Evolutionary conservation across 2,113 vertebrate genomes (phyloP).

Genomic region (Bos taurus): DNA sequence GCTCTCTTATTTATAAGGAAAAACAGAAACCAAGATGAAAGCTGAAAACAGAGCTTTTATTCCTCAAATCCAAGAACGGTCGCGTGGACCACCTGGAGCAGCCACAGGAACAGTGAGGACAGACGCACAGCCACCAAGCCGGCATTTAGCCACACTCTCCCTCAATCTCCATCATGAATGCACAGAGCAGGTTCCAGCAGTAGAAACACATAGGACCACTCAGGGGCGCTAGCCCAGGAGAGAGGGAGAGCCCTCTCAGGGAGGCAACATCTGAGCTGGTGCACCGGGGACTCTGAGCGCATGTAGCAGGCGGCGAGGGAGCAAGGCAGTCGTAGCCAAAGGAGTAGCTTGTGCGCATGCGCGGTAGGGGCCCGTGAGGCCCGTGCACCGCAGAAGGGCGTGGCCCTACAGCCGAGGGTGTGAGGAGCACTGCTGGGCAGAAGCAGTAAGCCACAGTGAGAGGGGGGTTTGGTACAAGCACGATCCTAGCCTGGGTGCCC

Average conservation of each 20-base stretch:
- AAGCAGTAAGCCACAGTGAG: not conserved
- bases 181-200: not conserved
- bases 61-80: not conserved
- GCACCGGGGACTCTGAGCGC: accelerated
- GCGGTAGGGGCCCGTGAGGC: not conserved
- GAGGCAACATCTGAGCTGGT: not conserved
- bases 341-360: not conserved
- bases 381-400: accelerated
- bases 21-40: not conserved
- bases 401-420: not conserved
- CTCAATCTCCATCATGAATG: accelerated
- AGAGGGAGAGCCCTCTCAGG: not conserved
- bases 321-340: not conserved
- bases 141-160: no score
- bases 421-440: accelerated
- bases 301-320: accelerated
- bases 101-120: not conserved
- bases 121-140: not conserved
- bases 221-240: not conserved
- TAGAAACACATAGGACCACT: not conserved
- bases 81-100: not conserved
- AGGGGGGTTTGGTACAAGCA: no score
- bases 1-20: not conserved
- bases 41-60: not conserved
- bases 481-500: no score